Evolutionary conservation across 2,113 vertebrate species (phyloP).

Genomic region (Machaerirhynchus nigripectus): DNA sequence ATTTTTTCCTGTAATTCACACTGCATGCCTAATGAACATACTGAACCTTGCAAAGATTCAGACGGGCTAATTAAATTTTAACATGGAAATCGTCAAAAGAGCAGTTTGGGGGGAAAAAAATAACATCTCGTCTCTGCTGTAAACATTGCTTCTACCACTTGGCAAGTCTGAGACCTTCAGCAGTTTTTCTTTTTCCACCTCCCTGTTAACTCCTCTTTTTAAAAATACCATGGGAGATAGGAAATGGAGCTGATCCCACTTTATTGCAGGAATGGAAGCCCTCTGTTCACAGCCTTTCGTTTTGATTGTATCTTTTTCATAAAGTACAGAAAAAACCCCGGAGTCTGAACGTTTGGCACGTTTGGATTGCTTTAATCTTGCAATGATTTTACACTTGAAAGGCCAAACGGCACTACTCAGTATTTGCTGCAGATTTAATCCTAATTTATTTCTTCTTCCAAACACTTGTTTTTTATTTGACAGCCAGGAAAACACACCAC

Average conservation of each 20-base stretch:
- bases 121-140: background rate
- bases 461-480: background rate
- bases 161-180: background rate
- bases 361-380: background rate
- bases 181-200: background rate
- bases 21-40: background rate
- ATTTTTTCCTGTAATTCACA: background rate
- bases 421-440: background rate
- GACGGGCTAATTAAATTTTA: background rate
- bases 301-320: background rate
- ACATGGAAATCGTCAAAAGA: background rate
- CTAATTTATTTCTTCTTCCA: background rate
- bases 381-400: background rate
- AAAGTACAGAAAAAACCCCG: background rate
- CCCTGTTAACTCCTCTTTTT: background rate
- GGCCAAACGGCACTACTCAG: background rate
- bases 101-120: background rate
- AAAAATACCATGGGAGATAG: background rate
- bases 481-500: background rate
- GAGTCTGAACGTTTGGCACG: background rate
- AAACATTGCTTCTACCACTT: background rate
- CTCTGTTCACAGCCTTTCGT: background rate
- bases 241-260: background rate
- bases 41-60: background rate
- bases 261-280: background rate